These are phyloP conservation scores for Dunckerocampus dactyliophorus DNA, from an alignment of 2,113 vertebrate species.

Conservation along the genomic window DNA sequence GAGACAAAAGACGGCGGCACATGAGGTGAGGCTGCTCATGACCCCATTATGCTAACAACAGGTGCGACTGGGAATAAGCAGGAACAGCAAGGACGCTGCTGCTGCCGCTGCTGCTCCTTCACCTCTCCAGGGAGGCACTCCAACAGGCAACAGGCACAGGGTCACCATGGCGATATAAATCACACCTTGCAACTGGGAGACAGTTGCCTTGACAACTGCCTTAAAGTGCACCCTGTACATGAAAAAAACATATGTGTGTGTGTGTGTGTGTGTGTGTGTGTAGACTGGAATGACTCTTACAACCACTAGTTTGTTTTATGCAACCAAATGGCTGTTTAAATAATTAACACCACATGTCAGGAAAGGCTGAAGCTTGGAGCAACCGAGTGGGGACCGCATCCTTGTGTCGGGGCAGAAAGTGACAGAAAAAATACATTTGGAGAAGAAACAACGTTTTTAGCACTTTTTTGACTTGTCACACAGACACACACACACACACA, in stretches of 20 bases:
- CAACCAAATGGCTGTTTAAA: too few relatives aligned
- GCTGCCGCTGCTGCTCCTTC: constrained; percentile 21
- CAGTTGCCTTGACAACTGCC: constrained; percentile 67
- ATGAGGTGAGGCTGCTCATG: too few relatives aligned
- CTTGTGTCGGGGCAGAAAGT: constrained; percentile 12
- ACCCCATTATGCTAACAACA: constrained; percentile 1
- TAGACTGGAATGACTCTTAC: constrained; percentile 5
- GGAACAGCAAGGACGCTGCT: constrained; percentile 27
- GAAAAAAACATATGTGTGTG: constrained; percentile 2
- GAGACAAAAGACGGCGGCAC: too few relatives aligned
- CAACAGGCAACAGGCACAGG: constrained; percentile 61
- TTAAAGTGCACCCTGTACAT: constrained; percentile 34
- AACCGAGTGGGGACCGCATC: constrained; percentile 10
- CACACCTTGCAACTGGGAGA: constrained; percentile 66
- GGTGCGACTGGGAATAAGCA: constrained; percentile 18
- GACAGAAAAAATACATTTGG: constrained; percentile 17
- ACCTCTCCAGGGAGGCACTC: constrained; percentile 42
- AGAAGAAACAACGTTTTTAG: background rate
- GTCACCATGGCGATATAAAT: constrained; percentile 68
- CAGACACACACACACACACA: constrained; percentile 19
- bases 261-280: constrained; percentile 12
- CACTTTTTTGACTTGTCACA: constrained; percentile 13
- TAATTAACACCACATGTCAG: background rate
- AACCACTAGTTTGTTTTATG: too few relatives aligned
- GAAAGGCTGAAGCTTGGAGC: constrained; percentile 17